phyloP scores from a whole-genome alignment of 1,140 invertebrate species.

The Drosophila athabasca region DNA sequence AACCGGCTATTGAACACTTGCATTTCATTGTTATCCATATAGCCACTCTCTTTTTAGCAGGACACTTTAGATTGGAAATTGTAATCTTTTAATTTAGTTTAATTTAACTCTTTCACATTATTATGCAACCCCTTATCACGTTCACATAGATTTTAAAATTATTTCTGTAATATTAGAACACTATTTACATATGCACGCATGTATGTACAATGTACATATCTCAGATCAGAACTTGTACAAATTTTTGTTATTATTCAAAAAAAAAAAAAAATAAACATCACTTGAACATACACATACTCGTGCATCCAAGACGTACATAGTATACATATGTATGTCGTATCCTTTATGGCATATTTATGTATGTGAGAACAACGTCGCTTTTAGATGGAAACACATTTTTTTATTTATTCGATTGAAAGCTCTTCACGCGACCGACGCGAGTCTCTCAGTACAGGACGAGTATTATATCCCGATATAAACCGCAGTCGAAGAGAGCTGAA shows the following conservation, averaged over 20 bases:
- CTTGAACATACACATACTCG: background rate
- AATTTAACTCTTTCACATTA: no score
- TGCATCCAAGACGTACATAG: no score
- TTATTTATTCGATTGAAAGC: slow-evolving; percentile 45
- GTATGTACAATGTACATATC: slow-evolving; percentile 43
- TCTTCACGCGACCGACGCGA: slow-evolving; percentile 14
- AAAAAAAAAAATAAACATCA: slow-evolving; percentile 28
- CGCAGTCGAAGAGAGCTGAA: slow-evolving; percentile 57
- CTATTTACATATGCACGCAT: no score
- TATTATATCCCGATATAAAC: slow-evolving; percentile 31
- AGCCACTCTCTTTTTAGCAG: no score
- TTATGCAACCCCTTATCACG: slow-evolving; percentile 37
- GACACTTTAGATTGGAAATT: no score
- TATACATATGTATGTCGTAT: no score
- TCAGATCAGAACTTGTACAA: no score
- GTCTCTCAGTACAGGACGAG: slow-evolving; percentile 21
- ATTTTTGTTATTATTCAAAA: slow-evolving; percentile 11
- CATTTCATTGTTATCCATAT: no score
- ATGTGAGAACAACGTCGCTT: slow-evolving; percentile 18
- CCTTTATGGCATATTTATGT: slow-evolving; percentile 11
- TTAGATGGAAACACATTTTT: slow-evolving; percentile 39
- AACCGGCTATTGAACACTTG: no score
- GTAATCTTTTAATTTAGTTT: no score
- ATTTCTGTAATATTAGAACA: slow-evolving; percentile 13
- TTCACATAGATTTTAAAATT: slow-evolving; percentile 21